Base-by-base conservation (phyloP, 2,113 vertebrate species). In the Lagenorhynchus albirostris region DNA sequence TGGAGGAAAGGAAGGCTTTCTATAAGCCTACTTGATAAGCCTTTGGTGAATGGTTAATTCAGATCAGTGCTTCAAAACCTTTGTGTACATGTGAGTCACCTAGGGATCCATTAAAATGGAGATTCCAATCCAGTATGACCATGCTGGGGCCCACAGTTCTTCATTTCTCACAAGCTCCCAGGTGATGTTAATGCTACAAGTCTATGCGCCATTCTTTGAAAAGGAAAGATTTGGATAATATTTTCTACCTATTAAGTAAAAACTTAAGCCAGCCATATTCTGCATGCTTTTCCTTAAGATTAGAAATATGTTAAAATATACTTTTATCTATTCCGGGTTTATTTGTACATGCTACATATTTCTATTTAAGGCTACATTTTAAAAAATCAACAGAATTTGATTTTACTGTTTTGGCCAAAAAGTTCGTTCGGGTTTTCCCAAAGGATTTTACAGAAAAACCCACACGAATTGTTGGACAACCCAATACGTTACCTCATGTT, bases 231-330 rank as follows among this genome's bases (percentile, higher is more conserved):
- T 89, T 76, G 68, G 25, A 62, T 65, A n/a, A 68, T 3, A 36
- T 94, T 74, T 92, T 84, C 33, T 50, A 44, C 58, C 12, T 70
- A 50, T 36, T 18, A 83, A 84, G 23, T 31, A 70, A 74, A 88
- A 79, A 55, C 63, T 60, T 67, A 96, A 80, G 55, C 58, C 29
- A 88, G 58, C 5, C 29, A 38, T 47, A 67, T 25, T 38, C 63
- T 83, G 9, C 14, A 47, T 87, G 23, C 6, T 77, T 97, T 81
- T 86, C n/a, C 89, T 89, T 94, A 95, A 96, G 96, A 90, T 67
- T 55, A 67, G 20, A 83, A 82, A n/a, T 60, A 80, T 73, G 58
- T 88, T 87, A 67, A 87, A 93, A 95, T 84, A 73, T 23, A 80
- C 9, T 89, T 96, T 96, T 26, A 68, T 36, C 3, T 53, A n/a